Base-by-base conservation (phyloP, 2,888 invertebrate genomes). In the Stenolophus ochropezus region DNA sequence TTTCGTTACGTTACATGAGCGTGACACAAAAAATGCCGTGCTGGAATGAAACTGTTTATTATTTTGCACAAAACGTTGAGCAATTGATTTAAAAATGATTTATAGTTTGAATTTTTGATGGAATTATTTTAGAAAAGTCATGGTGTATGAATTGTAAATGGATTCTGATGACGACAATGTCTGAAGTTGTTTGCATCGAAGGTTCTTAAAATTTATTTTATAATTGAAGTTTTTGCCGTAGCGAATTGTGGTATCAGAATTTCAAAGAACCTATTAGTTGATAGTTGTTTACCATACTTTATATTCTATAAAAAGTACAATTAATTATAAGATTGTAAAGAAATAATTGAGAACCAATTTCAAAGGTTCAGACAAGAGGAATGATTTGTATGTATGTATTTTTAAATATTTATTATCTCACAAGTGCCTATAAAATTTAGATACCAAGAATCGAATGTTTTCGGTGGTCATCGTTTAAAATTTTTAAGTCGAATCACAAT, bases 11-110 rank as follows among this genome's bases (percentile, higher is more conserved):
- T 53, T 53, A 53, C 53, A 53, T 53, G 53, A 53, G 53, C 53
- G 53, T 53, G 53, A 53, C 53, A 53, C 16, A 20, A 53, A 53
- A 53, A 53, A 53, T 53, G 53, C 53, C 53, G 18, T 53, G 53
- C 14, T 18, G 53, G 53, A 18, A 53, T 2, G 18, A 53, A 53
- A 14, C 53, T 1, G 18, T 14, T 49, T 1, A 4, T 14, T 53
- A 6, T 53, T 53, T 53, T 53, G 4, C 16, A 6, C 14, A 53
- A 53, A 18, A 53, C 14, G 1, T 53, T 53, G 53, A 18, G 53
- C 53, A 53, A 53, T 18, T 4, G 53, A 53, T 53, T 53, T 53
- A 14, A 14, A 20, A 53, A 53, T 53, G 53, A 53, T 53, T 53
- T 53, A 53, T 53, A 18, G 20, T 53, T 53, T 18, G 53, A 53